Evolutionary conservation across 2,888 invertebrate genomes (phyloP), one percentile per base, ranked within the genome.

Genomic region (Agriopis leucophaearia): DNA sequence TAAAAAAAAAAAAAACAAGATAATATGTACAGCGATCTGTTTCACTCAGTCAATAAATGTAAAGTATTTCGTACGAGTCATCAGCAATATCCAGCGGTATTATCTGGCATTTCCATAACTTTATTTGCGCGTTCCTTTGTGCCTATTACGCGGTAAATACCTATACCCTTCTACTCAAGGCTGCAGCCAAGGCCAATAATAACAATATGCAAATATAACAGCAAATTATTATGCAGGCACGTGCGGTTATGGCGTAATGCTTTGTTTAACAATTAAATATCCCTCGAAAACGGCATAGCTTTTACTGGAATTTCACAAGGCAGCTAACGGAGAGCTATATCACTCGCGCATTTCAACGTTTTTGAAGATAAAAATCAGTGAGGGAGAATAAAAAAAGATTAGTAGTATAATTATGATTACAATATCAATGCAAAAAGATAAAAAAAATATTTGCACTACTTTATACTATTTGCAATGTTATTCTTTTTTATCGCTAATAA

Each of bases 191-290:
- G 68, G 60, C 56, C 56, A 35, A 15, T n/a, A 48, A 54, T 56
- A 60, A 60, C 40, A 50, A 69, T 68, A 68, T 64, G 68, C 64
- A 60, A 59, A 57, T 58, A 67, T 55, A 55, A 63, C 51, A 66
- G 48, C 55, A 44, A 18, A 59, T 67, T 63, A 58, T 63, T 58
- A 67, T 67, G 67, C 67, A 67, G 27, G 27, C n/a, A 27, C 55
- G 8, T 59, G 35, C 8, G 58, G 48, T 59, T 59, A 63, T 63
- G 59, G 55, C 7, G 42, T 44, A 42, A 63, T 48, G 48, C 51
- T 9, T 47, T 58, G 66, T 62, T 57, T 52, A 36, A 64, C 50
- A 27, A 27, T 27, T 5, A 27, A 67, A 63, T 55, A 52, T 18
- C 36, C 59, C 47, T 47, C 12, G 42, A 5, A 61, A 51, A 27